A percentile compares a stretch with the other conserved stretches of the same genome.
These are phyloP conservation scores for Esox lucius DNA, from an alignment of 2,797 vertebrate genomes.

Conservation along the genomic window DNA sequence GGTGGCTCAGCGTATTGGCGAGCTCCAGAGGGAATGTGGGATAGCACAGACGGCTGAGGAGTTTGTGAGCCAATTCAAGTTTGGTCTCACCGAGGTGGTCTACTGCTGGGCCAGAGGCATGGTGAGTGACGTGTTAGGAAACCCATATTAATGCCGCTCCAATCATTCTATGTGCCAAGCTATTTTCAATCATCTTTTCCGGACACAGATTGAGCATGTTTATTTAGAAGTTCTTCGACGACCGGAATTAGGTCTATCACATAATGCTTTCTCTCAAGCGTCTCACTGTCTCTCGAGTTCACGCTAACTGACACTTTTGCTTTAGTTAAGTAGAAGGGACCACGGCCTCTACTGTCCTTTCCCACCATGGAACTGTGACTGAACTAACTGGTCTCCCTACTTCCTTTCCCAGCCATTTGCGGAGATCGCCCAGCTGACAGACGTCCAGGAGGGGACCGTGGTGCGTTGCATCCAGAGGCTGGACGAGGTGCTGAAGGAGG, in stretches of 20 bases:
- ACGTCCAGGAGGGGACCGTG: conserved; percentile 89
- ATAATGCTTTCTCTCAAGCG: too few relatives aligned
- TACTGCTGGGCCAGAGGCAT: conserved; percentile 94
- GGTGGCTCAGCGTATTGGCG: conserved; percentile 83
- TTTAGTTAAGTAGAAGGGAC: too few relatives aligned
- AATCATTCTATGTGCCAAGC: not conserved
- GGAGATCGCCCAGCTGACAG: conserved; percentile 84
- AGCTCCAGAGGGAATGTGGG: conserved; percentile 85
- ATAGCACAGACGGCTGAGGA: conserved; percentile 85
- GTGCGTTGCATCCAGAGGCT: conserved; percentile 92
- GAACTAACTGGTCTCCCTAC: not conserved
- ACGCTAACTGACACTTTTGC: not conserved
- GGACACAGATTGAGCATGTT: not conserved
- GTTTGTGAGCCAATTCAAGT: conserved; percentile 87
- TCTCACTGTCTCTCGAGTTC: not conserved
- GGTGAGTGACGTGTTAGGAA: conserved; percentile 69
- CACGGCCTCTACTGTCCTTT: not conserved
- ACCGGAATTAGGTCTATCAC: not conserved
- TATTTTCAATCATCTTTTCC: not conserved
- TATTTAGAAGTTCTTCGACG: not conserved
- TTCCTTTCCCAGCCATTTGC: conserved; percentile 80
- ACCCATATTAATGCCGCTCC: not conserved
- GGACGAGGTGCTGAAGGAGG: conserved; percentile 89
- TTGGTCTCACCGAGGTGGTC: conserved; percentile 90
- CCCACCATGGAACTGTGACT: too few relatives aligned